A percentile compares a stretch with the other conserved stretches of the same genome.
Evolutionary conservation across 2,888 invertebrate genomes (phyloP).

Genomic region (Mycalesis mineus): DNA sequence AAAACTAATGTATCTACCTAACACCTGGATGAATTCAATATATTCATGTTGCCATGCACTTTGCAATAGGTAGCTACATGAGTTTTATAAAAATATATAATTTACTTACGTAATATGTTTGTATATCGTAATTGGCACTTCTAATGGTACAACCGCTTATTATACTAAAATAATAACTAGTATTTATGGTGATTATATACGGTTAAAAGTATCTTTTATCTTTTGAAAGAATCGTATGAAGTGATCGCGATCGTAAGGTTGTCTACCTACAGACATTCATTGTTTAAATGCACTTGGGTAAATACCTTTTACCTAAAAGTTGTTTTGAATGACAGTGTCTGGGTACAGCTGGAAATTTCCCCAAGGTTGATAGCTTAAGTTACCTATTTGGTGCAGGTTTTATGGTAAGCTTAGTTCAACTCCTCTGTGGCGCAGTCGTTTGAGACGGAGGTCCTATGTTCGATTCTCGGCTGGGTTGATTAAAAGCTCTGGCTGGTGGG

Average conservation of each 20-base stretch:
- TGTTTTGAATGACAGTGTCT: constrained; percentile 21
- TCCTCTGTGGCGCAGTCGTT: too few species aligned
- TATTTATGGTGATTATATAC: background rate
- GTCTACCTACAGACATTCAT: background rate
- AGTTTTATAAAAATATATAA: too few species aligned
- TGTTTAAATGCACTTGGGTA: constrained; percentile 41
- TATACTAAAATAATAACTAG: background rate
- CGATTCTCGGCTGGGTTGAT: too few species aligned
- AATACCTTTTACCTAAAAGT: constrained; percentile 33
- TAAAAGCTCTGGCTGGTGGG: too few species aligned
- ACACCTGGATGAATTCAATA: too few species aligned
- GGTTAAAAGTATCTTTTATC: background rate
- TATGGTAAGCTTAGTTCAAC: too few species aligned
- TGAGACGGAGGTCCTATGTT: too few species aligned
- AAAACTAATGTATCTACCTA: too few species aligned
- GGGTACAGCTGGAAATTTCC: constrained; percentile 35
- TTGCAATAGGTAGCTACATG: too few species aligned
- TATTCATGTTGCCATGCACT: too few species aligned
- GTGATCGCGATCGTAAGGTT: background rate
- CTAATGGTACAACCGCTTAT: background rate
- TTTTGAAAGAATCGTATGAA: background rate
- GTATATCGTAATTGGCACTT: background rate
- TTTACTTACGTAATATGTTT: background rate
- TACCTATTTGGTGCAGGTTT: too few species aligned
- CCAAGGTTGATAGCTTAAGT: constrained; percentile 35